Conservation (phyloP, 2,797 vertebrate genomes). For the Chelmon rostratus region DNA sequence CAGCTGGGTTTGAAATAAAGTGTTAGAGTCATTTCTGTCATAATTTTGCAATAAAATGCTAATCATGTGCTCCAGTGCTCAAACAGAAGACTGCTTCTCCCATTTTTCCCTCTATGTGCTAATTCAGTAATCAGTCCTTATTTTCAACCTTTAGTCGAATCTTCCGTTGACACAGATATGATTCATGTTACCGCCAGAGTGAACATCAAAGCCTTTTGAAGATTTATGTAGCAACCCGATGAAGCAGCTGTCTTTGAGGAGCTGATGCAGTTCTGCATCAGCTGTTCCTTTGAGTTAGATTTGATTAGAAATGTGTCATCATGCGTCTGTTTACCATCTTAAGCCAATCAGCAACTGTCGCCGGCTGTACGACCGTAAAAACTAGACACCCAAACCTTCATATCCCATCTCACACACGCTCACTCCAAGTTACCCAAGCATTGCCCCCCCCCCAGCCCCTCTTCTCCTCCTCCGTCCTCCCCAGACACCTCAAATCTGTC, state of each 20-base stretch:
- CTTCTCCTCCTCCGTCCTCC: conserved; percentile 19
- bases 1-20: conserved; percentile 19
- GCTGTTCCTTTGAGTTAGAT: background rate
- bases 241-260: conserved; percentile 24
- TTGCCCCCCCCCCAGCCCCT: background rate
- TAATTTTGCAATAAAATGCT: conserved; percentile 43
- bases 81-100: background rate
- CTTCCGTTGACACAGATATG: background rate
- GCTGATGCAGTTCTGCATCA: conserved; percentile 12
- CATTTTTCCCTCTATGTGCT: background rate
- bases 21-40: background rate
- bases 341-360: conserved; percentile 40
- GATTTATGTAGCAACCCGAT: conserved; percentile 61
- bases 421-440: conserved; percentile 22
- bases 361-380: conserved; percentile 20
- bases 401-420: conserved; percentile 29
- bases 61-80: conserved; percentile 19
- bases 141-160: background rate
- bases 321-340: conserved; percentile 30
- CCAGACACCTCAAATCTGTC: conserved; percentile 51
- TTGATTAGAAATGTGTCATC: conserved; percentile 20
- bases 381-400: conserved; percentile 14
- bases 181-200: background rate
- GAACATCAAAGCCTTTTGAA: conserved; percentile 11
- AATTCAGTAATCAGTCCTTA: background rate